Conservation (phyloP, 2,888 invertebrate genomes). For the Pharmacophagus antenor region DNA sequence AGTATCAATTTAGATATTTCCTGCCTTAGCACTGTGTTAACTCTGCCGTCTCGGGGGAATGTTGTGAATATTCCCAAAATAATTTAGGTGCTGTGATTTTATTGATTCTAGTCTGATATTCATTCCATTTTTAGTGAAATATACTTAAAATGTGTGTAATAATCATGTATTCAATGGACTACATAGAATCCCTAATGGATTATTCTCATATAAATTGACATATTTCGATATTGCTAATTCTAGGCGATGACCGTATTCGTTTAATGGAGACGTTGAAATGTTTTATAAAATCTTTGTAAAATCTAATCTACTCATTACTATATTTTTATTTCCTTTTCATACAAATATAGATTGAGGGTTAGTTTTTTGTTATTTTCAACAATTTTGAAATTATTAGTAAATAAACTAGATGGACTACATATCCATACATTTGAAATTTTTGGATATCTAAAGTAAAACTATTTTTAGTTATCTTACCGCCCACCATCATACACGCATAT, state of each 20-base stretch:
- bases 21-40: constrained; percentile 65
- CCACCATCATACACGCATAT: too few relatives aligned
- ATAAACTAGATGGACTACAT: neutral
- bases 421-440: neutral
- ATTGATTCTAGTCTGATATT: constrained; percentile 62
- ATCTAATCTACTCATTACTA: neutral
- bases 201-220: neutral
- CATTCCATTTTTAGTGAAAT: constrained; percentile 51
- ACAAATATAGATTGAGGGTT: neutral
- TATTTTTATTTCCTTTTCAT: neutral
- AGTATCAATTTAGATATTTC: constrained; percentile 41
- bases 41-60: constrained; percentile 53
- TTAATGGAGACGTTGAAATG: too few relatives aligned
- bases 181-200: neutral
- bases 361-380: neutral
- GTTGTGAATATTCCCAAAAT: constrained; percentile 65
- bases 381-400: neutral
- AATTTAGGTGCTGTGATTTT: constrained; percentile 65
- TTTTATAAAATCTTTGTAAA: too few relatives aligned
- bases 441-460: neutral
- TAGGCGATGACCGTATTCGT: too few relatives aligned
- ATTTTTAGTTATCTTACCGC: neutral
- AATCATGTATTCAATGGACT: neutral
- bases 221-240: too few relatives aligned
- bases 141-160: constrained; percentile 12